Conservation (phyloP, 1,140 invertebrate species). For the Camponotus vicinus region DNA sequence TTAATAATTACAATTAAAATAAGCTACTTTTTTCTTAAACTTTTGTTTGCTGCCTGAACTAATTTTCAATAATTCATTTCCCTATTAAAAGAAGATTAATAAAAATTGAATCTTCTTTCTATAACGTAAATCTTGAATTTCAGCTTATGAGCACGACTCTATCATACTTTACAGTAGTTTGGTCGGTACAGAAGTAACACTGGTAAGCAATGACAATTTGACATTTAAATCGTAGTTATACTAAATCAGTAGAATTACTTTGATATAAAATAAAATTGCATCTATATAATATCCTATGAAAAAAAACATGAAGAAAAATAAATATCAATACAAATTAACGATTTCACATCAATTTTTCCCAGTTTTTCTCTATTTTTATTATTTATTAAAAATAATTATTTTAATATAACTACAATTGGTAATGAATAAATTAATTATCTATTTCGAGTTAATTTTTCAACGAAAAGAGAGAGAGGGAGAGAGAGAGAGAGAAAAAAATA, state of each 20-base stretch:
- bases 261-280: constrained; percentile 3
- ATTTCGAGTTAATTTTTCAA: neutral
- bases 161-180: constrained; percentile 49
- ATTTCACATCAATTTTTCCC: neutral
- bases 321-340: neutral
- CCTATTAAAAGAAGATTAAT: neutral
- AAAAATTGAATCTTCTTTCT: neutral
- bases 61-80: neutral
- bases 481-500: neutral
- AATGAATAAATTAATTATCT: neutral
- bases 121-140: constrained; percentile 42
- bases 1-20: neutral
- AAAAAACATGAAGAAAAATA: too few species aligned
- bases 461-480: too few species aligned
- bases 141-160: constrained; percentile 51
- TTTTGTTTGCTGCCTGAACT: neutral
- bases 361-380: neutral
- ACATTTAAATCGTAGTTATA: constrained; percentile 8
- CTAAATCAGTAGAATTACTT: neutral
- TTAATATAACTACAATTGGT: neutral
- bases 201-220: neutral
- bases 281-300: neutral
- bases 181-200: constrained; percentile 22
- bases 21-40: neutral
- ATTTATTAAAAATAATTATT: neutral